phyloP scores from a whole-genome alignment of 2,888 invertebrate genomes.

The Phlogophora meticulosa region DNA sequence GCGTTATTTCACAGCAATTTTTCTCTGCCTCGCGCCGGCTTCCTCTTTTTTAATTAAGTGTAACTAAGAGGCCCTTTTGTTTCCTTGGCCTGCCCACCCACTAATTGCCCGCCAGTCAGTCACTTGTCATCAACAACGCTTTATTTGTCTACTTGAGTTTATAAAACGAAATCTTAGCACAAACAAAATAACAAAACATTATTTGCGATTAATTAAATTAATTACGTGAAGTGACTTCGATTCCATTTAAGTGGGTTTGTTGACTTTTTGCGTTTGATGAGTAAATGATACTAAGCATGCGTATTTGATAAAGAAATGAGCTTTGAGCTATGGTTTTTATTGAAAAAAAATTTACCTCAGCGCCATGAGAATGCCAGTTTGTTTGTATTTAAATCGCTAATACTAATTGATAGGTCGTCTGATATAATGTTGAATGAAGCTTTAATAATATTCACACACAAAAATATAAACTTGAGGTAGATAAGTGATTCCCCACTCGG shows the following conservation, averaged over 20 bases:
- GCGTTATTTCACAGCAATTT: slow-evolving; percentile 74
- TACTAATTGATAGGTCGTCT: background rate
- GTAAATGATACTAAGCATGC: background rate
- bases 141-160: slow-evolving; percentile 79
- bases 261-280: slow-evolving; percentile 4
- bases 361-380: no score
- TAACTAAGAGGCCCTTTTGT: slow-evolving; percentile 86
- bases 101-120: slow-evolving; percentile 88
- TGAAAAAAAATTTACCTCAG: no score
- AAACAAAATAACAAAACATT: slow-evolving; percentile 58
- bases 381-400: no score
- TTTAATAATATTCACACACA: no score
- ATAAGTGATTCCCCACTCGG: background rate
- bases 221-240: slow-evolving; percentile 24
- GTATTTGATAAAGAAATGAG: background rate
- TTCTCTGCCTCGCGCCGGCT: slow-evolving; percentile 73
- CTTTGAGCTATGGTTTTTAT: no score
- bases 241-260: slow-evolving; percentile 28
- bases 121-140: slow-evolving; percentile 84
- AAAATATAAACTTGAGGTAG: background rate
- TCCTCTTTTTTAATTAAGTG: slow-evolving; percentile 87
- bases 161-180: slow-evolving; percentile 67
- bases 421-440: no score
- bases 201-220: slow-evolving; percentile 44
- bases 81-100: slow-evolving; percentile 74